Conservation (phyloP, 2,888 invertebrate genomes). For the Salpingus planirostris region DNA sequence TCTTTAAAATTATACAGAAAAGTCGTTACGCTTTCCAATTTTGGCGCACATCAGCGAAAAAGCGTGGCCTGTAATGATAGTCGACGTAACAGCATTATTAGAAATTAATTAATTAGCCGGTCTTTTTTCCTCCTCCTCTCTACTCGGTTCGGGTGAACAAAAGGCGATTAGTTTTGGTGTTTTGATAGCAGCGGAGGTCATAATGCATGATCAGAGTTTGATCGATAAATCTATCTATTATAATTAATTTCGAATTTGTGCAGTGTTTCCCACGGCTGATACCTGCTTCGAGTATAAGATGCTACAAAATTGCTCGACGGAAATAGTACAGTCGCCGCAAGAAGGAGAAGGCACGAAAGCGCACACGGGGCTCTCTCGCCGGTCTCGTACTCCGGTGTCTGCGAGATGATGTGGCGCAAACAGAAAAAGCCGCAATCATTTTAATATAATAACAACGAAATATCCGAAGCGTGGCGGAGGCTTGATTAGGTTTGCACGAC, state of each 20-base stretch:
- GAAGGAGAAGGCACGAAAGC: conserved; percentile 2
- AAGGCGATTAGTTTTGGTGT: too few relatives aligned
- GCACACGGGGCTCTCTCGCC: too few relatives aligned
- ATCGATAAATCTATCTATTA: conserved; percentile 39
- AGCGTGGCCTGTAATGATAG: conserved; percentile 12
- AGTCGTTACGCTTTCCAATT: conserved; percentile 37
- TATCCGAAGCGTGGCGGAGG: too few relatives aligned
- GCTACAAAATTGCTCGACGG: conserved; percentile 37
- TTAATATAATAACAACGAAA: too few relatives aligned
- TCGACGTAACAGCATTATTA: conserved; percentile 8
- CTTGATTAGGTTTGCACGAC: too few relatives aligned
- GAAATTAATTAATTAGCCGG: conserved; percentile 12
- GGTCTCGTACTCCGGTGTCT: conserved; percentile 4
- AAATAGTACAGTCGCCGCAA: conserved; percentile 31
- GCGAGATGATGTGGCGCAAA: conserved; percentile 4
- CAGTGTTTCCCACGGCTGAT: conserved; percentile 39
- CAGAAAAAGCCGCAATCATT: conserved; percentile 1
- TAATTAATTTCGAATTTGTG: conserved; percentile 40
- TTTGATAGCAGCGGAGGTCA: too few relatives aligned
- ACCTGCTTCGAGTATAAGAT: conserved; percentile 35
- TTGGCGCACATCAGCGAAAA: conserved; percentile 27
- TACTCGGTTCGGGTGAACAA: too few relatives aligned
- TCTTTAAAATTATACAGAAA: conserved; percentile 24
- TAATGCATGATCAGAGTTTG: conserved; percentile 24
- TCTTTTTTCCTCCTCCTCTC: too few relatives aligned